These are phyloP conservation scores for Amiota minor DNA, from an alignment of 2,888 invertebrate genomes.

Conservation along the genomic window DNA sequence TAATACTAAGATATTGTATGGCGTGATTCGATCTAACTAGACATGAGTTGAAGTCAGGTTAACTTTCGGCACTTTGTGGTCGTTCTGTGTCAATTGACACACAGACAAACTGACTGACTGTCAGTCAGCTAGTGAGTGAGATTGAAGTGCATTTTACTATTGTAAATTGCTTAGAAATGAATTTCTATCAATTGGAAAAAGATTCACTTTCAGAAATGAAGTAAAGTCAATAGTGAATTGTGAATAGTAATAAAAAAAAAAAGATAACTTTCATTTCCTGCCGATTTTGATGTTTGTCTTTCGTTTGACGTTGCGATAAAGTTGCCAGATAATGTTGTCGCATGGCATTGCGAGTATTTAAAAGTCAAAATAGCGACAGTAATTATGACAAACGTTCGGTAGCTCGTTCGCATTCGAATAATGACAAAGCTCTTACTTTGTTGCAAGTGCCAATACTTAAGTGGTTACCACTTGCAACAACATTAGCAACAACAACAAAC, in stretches of 20 bases:
- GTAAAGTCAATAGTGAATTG: not conserved
- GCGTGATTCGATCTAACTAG: no score
- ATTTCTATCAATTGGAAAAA: not conserved
- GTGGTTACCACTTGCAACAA: not conserved
- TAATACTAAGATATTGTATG: no score
- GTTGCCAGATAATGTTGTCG: conserved; percentile 16
- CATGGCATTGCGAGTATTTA: conserved; percentile 6
- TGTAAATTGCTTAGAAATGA: no score
- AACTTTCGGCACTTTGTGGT: no score
- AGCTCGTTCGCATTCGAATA: not conserved
- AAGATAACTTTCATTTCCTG: conserved; percentile 14
- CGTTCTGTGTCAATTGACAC: no score
- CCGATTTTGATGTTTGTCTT: not conserved
- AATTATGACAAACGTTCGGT: conserved; percentile 16
- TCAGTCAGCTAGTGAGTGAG: no score
- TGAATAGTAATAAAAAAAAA: not conserved
- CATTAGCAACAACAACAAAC: not conserved
- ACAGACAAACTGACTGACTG: no score
- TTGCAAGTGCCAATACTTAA: not conserved
- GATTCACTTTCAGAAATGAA: conserved; percentile 22
- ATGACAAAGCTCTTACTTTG: not conserved
- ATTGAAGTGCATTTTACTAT: no score
- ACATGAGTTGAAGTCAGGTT: no score
- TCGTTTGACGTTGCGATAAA: not conserved
- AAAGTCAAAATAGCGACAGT: conserved; percentile 24